phyloP scores from a whole-genome alignment of 2,888 invertebrate genomes.

The Ommatoiulus sabulosus region DNA sequence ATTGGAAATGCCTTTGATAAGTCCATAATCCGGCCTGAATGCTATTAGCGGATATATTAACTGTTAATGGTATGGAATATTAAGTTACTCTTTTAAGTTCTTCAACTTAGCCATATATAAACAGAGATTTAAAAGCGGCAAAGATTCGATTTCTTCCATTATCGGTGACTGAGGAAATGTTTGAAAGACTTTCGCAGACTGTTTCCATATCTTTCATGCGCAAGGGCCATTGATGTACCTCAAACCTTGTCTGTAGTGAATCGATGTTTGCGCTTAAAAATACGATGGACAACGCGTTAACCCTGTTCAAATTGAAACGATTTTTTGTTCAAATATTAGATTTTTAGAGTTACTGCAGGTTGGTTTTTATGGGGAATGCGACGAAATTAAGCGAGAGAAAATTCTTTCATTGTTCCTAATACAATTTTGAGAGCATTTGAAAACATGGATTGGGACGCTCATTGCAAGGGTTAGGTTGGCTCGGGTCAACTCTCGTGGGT shows the following conservation, averaged over 20 bases:
- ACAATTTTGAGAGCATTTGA: background rate
- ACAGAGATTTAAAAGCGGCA: background rate
- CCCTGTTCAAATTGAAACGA: background rate
- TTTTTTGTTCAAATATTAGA: background rate
- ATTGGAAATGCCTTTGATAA: background rate
- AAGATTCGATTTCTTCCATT: background rate
- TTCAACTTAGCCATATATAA: background rate
- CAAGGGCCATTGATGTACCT: too few species aligned
- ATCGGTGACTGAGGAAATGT: background rate
- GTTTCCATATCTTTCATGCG: background rate
- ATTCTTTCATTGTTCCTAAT: background rate
- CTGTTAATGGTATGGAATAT: background rate
- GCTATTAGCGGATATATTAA: background rate
- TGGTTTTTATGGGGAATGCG: background rate
- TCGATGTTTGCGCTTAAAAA: too few species aligned
- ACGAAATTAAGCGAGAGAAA: background rate
- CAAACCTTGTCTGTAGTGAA: too few species aligned
- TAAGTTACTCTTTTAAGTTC: conserved; percentile 6
- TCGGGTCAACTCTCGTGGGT: background rate
- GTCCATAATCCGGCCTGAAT: background rate
- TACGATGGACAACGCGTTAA: background rate
- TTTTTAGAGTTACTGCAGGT: background rate
- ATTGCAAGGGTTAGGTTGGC: background rate
- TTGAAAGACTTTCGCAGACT: background rate
- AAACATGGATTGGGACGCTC: conserved; percentile 2